These are phyloP conservation scores for Lepus townsendii DNA, from an alignment of 2,797 vertebrate genomes.

Conservation along the genomic window DNA sequence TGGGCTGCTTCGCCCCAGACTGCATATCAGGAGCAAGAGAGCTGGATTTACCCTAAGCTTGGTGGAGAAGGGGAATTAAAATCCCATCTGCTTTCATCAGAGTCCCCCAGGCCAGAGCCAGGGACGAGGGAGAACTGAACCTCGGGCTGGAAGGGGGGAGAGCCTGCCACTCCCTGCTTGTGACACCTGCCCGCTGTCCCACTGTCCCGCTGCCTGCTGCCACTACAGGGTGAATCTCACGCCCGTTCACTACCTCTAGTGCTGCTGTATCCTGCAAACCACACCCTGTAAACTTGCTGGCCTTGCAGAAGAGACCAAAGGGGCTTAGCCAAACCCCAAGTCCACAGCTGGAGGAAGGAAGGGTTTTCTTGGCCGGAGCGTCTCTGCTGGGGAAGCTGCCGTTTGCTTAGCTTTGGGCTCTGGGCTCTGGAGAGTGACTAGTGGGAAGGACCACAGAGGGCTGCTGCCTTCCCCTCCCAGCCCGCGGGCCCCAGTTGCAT, in stretches of 20 bases:
- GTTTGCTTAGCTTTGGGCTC: neutral
- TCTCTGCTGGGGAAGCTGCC: neutral
- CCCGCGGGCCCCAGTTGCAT: conserved; percentile 7
- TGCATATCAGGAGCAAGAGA: neutral
- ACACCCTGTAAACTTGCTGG: neutral
- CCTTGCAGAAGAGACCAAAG: neutral
- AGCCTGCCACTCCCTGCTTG: neutral
- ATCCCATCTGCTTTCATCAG: neutral
- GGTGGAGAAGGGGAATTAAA: conserved; percentile 11
- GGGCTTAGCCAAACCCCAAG: neutral
- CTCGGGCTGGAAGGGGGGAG: neutral
- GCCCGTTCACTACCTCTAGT: neutral
- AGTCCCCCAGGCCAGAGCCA: neutral
- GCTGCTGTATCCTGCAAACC: neutral
- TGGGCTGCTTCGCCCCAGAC: neutral
- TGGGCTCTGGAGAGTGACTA: neutral
- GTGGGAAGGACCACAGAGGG: neutral
- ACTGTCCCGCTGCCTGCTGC: rapidly evolving
- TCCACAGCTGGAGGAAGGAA: neutral
- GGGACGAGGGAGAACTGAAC: neutral
- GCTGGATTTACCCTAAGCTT: neutral
- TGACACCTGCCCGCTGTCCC: rapidly evolving
- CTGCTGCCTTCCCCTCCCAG: neutral
- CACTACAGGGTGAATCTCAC: neutral
- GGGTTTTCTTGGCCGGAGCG: neutral